Percentiles rank a stretch among this genome's conserved stretches.
These are phyloP conservation scores for Cecropterus lyciades DNA, from an alignment of 1,140 invertebrate genomes.

Conservation along the genomic window DNA sequence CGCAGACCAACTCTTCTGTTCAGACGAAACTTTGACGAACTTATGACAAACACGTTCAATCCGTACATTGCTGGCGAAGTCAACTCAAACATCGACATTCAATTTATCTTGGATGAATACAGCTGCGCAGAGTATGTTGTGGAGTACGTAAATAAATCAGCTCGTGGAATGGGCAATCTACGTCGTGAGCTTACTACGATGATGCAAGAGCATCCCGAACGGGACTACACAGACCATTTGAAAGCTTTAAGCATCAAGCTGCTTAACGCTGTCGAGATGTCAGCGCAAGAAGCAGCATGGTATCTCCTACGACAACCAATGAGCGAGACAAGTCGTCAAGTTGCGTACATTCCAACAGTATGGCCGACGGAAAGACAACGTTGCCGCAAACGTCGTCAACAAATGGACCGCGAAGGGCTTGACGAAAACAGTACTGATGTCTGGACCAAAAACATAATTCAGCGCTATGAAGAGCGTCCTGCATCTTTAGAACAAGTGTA, in stretches of 20 bases:
- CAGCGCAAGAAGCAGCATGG: conserved; percentile 76
- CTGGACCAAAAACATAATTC: conserved; percentile 56
- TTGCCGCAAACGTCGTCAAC: conserved; percentile 53
- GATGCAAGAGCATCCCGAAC: conserved; percentile 61
- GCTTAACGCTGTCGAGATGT: conserved; percentile 68
- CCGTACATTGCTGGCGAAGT: conserved; percentile 54
- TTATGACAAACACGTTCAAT: conserved; percentile 64
- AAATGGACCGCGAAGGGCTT: conserved; percentile 52
- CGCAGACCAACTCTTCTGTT: conserved; percentile 51
- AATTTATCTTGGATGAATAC: conserved; percentile 73
- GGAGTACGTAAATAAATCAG: conserved; percentile 72
- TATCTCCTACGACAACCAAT: conserved; percentile 60
- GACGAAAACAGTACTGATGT: conserved; percentile 56
- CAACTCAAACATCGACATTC: conserved; percentile 67
- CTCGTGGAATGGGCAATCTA: conserved; percentile 65
- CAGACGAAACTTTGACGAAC: conserved; percentile 54
- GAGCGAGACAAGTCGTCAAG: conserved; percentile 47
- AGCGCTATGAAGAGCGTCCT: conserved; percentile 60
- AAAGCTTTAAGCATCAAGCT: conserved; percentile 64
- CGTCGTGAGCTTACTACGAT: conserved; percentile 56
- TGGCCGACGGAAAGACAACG: conserved; percentile 63
- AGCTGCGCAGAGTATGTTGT: conserved; percentile 56
- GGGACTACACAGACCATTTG: conserved; percentile 47
- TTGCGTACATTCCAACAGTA: conserved; percentile 66
- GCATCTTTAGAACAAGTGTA: conserved; percentile 52